Base-by-base conservation (phyloP, 1,140 invertebrate genomes). In the Coelopa frigida region DNA sequence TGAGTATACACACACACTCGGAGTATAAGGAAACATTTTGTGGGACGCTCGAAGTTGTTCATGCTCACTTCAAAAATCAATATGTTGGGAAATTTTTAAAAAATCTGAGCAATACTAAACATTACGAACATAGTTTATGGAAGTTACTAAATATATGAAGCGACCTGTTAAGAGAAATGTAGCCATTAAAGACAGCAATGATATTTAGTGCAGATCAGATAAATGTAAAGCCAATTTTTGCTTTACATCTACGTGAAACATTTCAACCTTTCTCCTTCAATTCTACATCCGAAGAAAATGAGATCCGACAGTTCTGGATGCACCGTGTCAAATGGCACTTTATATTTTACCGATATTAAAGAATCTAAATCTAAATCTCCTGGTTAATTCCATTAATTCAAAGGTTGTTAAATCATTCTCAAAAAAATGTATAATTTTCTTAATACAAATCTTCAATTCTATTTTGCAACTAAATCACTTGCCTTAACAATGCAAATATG, bases 281-380 rank as follows among this genome's bases (percentile, higher is more conserved):
- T n/a, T 14, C 5, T 24, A 22, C 11, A 10, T 14, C 15, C n/a
- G 38, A 40, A 22, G 8, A n/a, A 3, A 23, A 23, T 4, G 21
- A 22, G 27, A n/a, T 40, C n/a, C 14, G 10, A 5, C 6, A 23
- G 15, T 40, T 40, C 12, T 24, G 8, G 38, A 40, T 24, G 38
- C 27, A 14, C 20, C 20, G 27, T 40, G 21, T 23, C 21, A 40
- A 40, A 40, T 40, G 38, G 10, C 8, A 5, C 4, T n/a, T 11
- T 22, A 14, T 6, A 11, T 38, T n/a, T 22, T 11, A 11, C 5
- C 18, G 6, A 7, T 12, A 15, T 40, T 11, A 3, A 26, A 26
- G 11, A 36, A 10, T 20, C 21, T 39, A n/a, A n/a, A 7, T 4
- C 8, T 6, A 42, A 42, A 42, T 42, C 40, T 42, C 11, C 40